A percentile compares a stretch with the other conserved stretches of the same genome.
Evolutionary conservation across 2,888 invertebrate genomes (phyloP).

Genomic region (Agriotes lineatus): DNA sequence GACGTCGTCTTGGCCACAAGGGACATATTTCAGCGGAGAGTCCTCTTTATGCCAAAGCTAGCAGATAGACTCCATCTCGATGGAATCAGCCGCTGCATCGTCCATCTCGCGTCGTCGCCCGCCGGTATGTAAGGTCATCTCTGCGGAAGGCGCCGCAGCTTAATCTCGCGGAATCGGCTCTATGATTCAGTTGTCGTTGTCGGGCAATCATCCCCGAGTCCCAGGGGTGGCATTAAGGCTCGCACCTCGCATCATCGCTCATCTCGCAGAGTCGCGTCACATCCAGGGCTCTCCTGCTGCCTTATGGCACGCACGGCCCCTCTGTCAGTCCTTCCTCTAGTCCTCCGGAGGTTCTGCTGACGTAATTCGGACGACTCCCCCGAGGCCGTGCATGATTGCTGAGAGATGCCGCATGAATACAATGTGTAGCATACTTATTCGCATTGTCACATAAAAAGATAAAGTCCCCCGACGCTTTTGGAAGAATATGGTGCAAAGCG

Average conservation of each 20-base stretch:
- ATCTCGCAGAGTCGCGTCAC: conserved; percentile 56
- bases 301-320: conserved; percentile 59
- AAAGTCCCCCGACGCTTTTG: conserved; percentile 36
- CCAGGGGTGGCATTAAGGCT: conserved; percentile 62
- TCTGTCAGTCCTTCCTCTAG: conserved; percentile 46
- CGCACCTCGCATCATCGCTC: conserved; percentile 61
- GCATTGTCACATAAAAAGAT: conserved; percentile 60
- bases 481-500: conserved; percentile 38
- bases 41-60: conserved; percentile 31
- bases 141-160: conserved; percentile 26
- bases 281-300: conserved; percentile 54
- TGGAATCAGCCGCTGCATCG: conserved; percentile 24
- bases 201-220: conserved; percentile 62
- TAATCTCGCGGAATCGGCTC: conserved; percentile 46
- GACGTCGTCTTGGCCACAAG: conserved; percentile 20
- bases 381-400: conserved; percentile 63
- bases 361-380: conserved; percentile 64
- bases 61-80: conserved; percentile 10
- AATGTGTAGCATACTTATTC: conserved; percentile 59
- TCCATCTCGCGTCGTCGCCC: conserved; percentile 25
- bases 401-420: conserved; percentile 64
- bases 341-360: conserved; percentile 59
- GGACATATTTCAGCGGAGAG: conserved; percentile 36
- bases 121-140: conserved; percentile 34
- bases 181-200: conserved; percentile 60